Evolutionary conservation across 2,113 vertebrate species (phyloP).

Genomic region (Electrona antarctica): DNA sequence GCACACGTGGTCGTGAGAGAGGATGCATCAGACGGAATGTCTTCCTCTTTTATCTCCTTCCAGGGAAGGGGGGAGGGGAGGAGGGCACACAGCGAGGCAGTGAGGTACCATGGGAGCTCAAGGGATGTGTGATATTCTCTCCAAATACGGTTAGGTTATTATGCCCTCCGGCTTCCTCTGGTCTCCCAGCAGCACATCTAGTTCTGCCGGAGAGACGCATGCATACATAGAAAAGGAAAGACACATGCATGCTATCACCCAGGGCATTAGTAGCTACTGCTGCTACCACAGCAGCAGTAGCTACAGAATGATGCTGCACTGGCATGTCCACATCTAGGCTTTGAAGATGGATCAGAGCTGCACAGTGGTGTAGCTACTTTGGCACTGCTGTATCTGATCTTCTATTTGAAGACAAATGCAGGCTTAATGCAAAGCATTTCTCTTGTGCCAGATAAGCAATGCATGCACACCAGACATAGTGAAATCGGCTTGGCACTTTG

Average conservation of each 20-base stretch:
- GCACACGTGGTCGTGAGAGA: slow-evolving; percentile 33
- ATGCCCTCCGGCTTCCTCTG: slow-evolving; percentile 7
- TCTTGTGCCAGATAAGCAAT: neutral
- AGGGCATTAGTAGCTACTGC: neutral
- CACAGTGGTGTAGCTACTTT: neutral
- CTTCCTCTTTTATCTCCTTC: slow-evolving; percentile 51
- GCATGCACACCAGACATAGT: neutral
- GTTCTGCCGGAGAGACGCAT: slow-evolving; percentile 1
- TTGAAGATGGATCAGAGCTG: neutral
- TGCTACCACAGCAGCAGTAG: slow-evolving; percentile 5
- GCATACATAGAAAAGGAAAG: neutral
- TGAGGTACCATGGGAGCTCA: slow-evolving; percentile 6
- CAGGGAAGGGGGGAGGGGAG: slow-evolving; percentile 14
- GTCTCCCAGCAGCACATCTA: slow-evolving; percentile 9
- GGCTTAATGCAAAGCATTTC: neutral
- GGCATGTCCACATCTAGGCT: neutral
- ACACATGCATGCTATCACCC: neutral
- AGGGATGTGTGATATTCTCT: slow-evolving; percentile 1
- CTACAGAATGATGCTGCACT: neutral
- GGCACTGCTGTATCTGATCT: neutral
- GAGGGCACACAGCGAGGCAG: neutral
- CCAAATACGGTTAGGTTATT: slow-evolving; percentile 15
- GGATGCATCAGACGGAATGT: slow-evolving; percentile 31
- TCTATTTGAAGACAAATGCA: neutral
- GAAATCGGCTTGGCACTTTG: neutral